Evolutionary conservation across 1,140 invertebrate species (phyloP).

Genomic region (Galleria mellonella): DNA sequence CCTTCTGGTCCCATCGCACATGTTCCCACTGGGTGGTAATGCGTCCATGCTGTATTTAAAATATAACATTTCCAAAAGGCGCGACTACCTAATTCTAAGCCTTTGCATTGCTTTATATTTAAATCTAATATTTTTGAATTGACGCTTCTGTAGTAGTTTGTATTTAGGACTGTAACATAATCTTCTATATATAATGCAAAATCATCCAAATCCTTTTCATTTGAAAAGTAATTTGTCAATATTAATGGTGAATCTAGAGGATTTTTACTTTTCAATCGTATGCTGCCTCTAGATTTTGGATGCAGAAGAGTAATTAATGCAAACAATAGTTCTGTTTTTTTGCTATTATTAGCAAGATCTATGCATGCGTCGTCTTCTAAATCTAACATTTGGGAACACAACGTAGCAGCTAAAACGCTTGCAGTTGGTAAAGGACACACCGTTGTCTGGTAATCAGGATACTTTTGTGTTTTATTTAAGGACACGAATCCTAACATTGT

Average conservation of each 20-base stretch:
- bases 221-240: conserved; percentile 89
- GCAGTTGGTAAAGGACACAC: conserved; percentile 8
- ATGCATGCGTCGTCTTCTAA: conserved; percentile 71
- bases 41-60: conserved; percentile 28
- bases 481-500: conserved; percentile 15
- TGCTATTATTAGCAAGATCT: conserved; percentile 71
- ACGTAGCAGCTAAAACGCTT: conserved; percentile 77
- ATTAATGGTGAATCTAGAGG: conserved; percentile 91
- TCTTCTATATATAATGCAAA: conserved; percentile 85
- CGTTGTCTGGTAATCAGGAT: conserved; percentile 22
- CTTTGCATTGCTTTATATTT: conserved; percentile 60
- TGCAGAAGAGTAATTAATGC: conserved; percentile 87
- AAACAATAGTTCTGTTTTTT: conserved; percentile 82
- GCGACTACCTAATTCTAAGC: conserved; percentile 77
- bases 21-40: conserved; percentile 62
- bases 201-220: conserved; percentile 82
- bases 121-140: conserved; percentile 46
- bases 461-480: conserved; percentile 10
- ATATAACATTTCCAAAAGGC: conserved; percentile 77
- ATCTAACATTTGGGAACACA: conserved; percentile 80
- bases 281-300: conserved; percentile 83
- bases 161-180: conserved; percentile 67
- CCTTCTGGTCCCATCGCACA: conserved; percentile 76
- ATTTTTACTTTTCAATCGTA: conserved; percentile 84
- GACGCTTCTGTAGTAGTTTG: conserved; percentile 70